phyloP scores from a whole-genome alignment of 2,113 vertebrate species.

The Beaufortia kweichowensis region DNA sequence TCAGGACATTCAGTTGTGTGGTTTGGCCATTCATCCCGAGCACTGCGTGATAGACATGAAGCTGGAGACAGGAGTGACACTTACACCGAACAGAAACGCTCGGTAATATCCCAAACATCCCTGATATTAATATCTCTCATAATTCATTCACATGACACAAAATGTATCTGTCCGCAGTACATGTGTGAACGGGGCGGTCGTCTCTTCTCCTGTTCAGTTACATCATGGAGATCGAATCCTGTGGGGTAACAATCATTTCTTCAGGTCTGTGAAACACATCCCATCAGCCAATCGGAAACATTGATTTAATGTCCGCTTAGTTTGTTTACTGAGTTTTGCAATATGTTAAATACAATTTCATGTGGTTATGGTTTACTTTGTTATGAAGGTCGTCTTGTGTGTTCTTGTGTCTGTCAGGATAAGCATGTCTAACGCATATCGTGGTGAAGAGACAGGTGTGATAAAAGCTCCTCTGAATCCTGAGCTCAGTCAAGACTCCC shows the following conservation, averaged over 20 bases:
- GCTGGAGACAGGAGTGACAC: slow-evolving; percentile 77
- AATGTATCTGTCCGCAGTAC: slow-evolving; percentile 72
- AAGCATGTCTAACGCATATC: slow-evolving; percentile 83
- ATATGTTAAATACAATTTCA: too few species aligned
- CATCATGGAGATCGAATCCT: slow-evolving; percentile 91
- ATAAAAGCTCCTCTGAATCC: slow-evolving; percentile 73
- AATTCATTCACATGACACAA: not conserved
- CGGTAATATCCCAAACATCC: too few species aligned
- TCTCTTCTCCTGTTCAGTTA: slow-evolving; percentile 78
- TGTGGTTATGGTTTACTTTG: too few species aligned
- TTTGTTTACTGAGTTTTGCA: too few species aligned
- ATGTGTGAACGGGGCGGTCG: slow-evolving; percentile 82
- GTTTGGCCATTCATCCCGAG: slow-evolving; percentile 91
- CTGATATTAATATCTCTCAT: too few species aligned
- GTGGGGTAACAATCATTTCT: slow-evolving; percentile 98
- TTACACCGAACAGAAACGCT: slow-evolving; percentile 67
- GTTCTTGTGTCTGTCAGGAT: slow-evolving; percentile 72
- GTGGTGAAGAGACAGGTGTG: slow-evolving; percentile 74
- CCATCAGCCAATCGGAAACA: not conserved
- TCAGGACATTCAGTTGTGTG: slow-evolving; percentile 94
- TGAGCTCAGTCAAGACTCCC: slow-evolving; percentile 87
- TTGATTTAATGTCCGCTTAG: not conserved
- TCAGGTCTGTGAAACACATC: slow-evolving; percentile 76
- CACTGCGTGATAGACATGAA: slow-evolving; percentile 89
- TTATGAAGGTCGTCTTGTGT: not conserved